A percentile compares a stretch with the other conserved stretches of the same genome.
phyloP scores from a whole-genome alignment of 2,113 vertebrate genomes.

The Lophochroa leadbeateri region DNA sequence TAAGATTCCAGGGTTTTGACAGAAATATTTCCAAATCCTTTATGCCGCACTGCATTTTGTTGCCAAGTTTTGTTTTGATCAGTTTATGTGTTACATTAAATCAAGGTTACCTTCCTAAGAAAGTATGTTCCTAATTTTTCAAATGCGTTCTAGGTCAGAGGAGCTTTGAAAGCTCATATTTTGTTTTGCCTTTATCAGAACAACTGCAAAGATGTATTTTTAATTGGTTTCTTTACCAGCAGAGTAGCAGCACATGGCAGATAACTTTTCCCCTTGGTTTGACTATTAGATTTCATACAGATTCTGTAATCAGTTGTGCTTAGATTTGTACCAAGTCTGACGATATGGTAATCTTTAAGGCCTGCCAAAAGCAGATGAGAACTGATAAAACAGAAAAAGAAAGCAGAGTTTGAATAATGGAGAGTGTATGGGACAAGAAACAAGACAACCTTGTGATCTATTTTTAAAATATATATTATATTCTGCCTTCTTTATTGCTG shows the following conservation, averaged over 20 bases:
- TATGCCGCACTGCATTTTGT: not conserved
- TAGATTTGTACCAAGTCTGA: not conserved
- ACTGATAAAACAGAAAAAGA: not conserved
- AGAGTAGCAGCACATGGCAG: not conserved
- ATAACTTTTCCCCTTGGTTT: not conserved
- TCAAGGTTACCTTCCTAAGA: not conserved
- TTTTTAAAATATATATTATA: constrained; percentile 5
- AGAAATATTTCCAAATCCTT: not conserved
- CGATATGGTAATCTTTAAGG: not conserved
- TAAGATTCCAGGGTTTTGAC: not conserved
- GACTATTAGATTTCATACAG: not conserved
- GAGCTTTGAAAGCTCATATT: not conserved
- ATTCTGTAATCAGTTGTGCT: not conserved
- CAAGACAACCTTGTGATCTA: constrained; percentile 23
- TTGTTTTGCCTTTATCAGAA: not conserved
- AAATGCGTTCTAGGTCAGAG: constrained; percentile 3
- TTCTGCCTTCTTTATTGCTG: not conserved
- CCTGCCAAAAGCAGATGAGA: not conserved
- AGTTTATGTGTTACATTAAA: constrained; percentile 1
- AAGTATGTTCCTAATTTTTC: constrained; percentile 12
- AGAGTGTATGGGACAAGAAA: not conserved
- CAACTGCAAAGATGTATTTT: not conserved
- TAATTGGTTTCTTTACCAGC: not conserved
- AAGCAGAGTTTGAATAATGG: not conserved
- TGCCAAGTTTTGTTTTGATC: constrained; percentile 12